Conservation (phyloP, 2,113 vertebrate genomes). For the Indicator maculatus region DNA sequence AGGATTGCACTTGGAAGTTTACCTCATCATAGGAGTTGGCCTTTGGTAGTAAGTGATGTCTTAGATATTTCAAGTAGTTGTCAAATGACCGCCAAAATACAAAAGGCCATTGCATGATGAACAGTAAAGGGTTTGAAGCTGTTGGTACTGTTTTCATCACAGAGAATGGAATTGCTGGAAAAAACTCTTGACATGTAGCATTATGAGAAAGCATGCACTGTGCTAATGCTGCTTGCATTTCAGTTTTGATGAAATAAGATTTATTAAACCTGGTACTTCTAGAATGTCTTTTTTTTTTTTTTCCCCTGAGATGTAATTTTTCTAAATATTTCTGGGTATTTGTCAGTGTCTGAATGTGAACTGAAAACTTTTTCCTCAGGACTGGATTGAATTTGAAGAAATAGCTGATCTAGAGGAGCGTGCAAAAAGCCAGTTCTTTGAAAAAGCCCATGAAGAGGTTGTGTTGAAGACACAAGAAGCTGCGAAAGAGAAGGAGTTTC, state of each 20-base stretch:
- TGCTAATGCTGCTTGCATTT: not conserved
- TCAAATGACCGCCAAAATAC: not conserved
- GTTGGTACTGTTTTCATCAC: not conserved
- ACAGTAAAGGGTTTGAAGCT: not conserved
- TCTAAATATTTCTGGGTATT: not conserved
- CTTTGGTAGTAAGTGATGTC: not conserved
- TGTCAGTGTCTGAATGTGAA: not conserved
- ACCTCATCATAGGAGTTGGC: not conserved
- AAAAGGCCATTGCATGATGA: not conserved
- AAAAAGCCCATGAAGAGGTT: slow-evolving; percentile 97
- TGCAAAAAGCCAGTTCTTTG: slow-evolving; percentile 96
- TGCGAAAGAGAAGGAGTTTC: slow-evolving; percentile 94
- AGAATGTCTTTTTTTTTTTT: not conserved
- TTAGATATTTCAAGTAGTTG: not conserved
- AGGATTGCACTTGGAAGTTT: not conserved
- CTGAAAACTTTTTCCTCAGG: slow-evolving; percentile 73
- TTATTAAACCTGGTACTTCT: not conserved
- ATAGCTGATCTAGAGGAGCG: slow-evolving; percentile 97
- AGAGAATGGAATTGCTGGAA: not conserved
- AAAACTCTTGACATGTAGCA: not conserved
- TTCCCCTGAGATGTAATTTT: not conserved
- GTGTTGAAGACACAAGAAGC: slow-evolving; percentile 95
- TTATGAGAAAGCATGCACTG: not conserved
- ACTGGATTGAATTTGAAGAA: slow-evolving; percentile 99
- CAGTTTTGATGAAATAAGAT: not conserved